Evolutionary conservation across 1,140 invertebrate genomes (phyloP).

Genomic region (Papilio machaon): DNA sequence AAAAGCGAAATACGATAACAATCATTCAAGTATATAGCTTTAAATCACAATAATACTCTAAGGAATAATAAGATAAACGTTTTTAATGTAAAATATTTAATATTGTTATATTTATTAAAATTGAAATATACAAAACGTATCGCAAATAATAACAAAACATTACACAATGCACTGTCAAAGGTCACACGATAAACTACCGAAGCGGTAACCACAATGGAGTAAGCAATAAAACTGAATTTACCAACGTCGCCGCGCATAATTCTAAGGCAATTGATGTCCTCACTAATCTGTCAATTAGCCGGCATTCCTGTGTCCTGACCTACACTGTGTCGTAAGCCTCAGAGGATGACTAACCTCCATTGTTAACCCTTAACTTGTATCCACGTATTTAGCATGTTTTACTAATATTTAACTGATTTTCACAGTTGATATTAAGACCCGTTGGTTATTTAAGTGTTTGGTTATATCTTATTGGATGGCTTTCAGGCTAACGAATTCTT

Average conservation of each 20-base stretch:
- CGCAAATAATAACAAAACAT: slow-evolving; percentile 9
- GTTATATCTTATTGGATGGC: background rate
- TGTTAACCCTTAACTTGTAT: slow-evolving; percentile 46
- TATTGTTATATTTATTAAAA: slow-evolving; percentile 21
- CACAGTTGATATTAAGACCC: background rate
- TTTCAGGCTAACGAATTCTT: background rate
- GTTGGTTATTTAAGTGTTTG: background rate
- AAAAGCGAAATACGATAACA: no score
- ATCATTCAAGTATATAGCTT: no score
- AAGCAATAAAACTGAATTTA: slow-evolving; percentile 39
- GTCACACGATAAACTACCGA: slow-evolving; percentile 34
- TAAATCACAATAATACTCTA: no score
- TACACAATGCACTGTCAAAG: slow-evolving; percentile 33
- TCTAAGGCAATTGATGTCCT: slow-evolving; percentile 50
- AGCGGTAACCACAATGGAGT: slow-evolving; percentile 37
- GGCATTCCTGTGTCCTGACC: slow-evolving; percentile 65
- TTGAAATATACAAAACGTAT: slow-evolving; percentile 26
- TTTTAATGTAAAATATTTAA: no score
- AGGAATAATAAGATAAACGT: background rate
- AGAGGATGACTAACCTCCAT: slow-evolving; percentile 65
- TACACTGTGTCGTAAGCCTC: slow-evolving; percentile 48
- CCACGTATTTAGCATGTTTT: slow-evolving; percentile 35
- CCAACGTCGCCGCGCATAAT: slow-evolving; percentile 43
- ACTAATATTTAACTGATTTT: slow-evolving; percentile 16
- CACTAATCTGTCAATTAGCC: slow-evolving; percentile 66